Conservation (phyloP, 2,888 invertebrate genomes). For the Rutpela maculata region DNA sequence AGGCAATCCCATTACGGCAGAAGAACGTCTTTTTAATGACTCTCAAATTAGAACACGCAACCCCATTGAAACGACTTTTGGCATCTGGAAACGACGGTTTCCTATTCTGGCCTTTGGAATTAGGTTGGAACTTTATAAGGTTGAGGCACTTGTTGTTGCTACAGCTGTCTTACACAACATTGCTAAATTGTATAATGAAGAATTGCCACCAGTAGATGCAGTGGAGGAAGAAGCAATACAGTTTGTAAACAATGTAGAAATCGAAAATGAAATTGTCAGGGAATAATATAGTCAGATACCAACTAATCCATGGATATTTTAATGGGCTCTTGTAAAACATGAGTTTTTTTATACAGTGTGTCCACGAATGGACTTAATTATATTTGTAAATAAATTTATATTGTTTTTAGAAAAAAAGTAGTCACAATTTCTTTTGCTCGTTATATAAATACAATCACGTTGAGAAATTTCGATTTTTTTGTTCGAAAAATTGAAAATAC, state of each 20-base stretch:
- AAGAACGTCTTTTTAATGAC: slow-evolving; percentile 16
- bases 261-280: not conserved
- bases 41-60: slow-evolving; percentile 27
- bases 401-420: no score
- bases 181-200: not conserved
- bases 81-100: slow-evolving; percentile 28
- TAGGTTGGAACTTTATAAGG: not conserved
- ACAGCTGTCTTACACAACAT: slow-evolving; percentile 1
- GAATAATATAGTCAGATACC: not conserved
- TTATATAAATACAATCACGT: not conserved
- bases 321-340: not conserved
- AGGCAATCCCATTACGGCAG: slow-evolving; percentile 8
- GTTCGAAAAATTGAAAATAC: not conserved
- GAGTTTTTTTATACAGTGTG: no score
- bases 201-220: not conserved
- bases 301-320: not conserved
- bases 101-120: slow-evolving; percentile 5
- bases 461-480: not conserved
- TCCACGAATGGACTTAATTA: no score
- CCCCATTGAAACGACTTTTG: slow-evolving; percentile 19
- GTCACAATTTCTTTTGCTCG: no score
- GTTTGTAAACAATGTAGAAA: no score
- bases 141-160: not conserved
- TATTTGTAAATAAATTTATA: no score
- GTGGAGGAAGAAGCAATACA: not conserved